Evolutionary conservation across 2,888 invertebrate species (phyloP).

Genomic region (Meteorus colon): DNA sequence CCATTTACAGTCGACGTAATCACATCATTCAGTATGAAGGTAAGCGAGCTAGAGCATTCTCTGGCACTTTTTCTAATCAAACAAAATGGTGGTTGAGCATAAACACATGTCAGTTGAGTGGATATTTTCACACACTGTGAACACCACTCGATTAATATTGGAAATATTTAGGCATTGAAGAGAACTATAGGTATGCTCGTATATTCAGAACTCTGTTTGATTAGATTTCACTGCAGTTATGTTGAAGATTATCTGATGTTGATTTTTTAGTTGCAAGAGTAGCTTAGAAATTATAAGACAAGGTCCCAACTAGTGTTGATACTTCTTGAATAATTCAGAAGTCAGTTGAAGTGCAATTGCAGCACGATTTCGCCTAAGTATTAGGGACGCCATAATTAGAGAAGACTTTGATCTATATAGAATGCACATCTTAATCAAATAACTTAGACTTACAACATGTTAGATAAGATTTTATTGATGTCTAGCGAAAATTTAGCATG

Average conservation of each 20-base stretch:
- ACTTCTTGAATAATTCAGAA: background rate
- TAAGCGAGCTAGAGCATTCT: conserved; percentile 24
- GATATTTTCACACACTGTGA: background rate
- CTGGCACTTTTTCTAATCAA: conserved; percentile 17
- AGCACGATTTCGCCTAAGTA: background rate
- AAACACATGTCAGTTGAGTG: background rate
- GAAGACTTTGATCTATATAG: background rate
- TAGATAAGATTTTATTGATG: conserved; percentile 28
- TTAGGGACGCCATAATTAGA: background rate
- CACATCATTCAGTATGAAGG: conserved; percentile 34
- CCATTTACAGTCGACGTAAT: conserved; percentile 32
- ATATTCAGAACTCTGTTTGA: no score
- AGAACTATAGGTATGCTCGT: background rate
- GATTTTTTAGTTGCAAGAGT: no score
- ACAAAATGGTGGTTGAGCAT: background rate
- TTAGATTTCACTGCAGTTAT: no score
- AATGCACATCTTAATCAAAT: conserved; percentile 14
- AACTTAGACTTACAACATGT: conserved; percentile 15
- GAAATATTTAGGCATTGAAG: background rate
- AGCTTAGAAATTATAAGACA: no score
- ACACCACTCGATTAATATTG: background rate
- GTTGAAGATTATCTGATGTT: no score
- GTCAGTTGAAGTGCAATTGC: background rate
- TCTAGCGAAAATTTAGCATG: conserved; percentile 31
- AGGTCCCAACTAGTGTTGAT: no score